Conservation (phyloP, 2,797 vertebrate species). For the Crypturellus tataupa region DNA sequence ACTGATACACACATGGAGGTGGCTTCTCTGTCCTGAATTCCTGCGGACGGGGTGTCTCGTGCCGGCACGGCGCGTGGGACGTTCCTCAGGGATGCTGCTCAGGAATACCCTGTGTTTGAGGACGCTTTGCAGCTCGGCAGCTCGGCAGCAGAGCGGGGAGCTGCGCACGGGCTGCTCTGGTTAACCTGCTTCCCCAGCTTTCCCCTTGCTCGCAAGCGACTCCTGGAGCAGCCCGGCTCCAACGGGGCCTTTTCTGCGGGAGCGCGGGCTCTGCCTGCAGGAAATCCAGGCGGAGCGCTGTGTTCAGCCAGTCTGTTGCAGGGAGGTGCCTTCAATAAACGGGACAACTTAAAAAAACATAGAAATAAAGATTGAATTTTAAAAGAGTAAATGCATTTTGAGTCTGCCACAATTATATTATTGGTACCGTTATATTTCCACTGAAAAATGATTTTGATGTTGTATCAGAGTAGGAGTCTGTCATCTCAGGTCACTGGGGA, state of each 20-base stretch:
- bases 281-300: accelerated
- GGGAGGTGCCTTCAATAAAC: not conserved
- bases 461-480: not conserved
- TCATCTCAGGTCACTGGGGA: slow-evolving; percentile 27
- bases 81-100: too few species aligned
- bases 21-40: too few species aligned
- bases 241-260: accelerated
- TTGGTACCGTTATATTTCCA: not conserved
- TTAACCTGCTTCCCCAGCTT: too few species aligned
- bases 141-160: accelerated
- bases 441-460: not conserved
- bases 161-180: accelerated
- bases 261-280: accelerated
- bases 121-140: not conserved
- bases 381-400: not conserved
- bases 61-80: not conserved
- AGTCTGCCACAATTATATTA: not conserved
- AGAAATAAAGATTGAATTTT: not conserved
- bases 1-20: too few species aligned
- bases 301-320: not conserved
- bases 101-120: not conserved
- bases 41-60: too few species aligned
- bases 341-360: not conserved
- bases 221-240: not conserved
- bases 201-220: too few species aligned